Percentiles rank a stretch among this genome's conserved stretches.
Evolutionary conservation across 2,797 vertebrate species (phyloP).

Genomic region (Myotis daubentonii): DNA sequence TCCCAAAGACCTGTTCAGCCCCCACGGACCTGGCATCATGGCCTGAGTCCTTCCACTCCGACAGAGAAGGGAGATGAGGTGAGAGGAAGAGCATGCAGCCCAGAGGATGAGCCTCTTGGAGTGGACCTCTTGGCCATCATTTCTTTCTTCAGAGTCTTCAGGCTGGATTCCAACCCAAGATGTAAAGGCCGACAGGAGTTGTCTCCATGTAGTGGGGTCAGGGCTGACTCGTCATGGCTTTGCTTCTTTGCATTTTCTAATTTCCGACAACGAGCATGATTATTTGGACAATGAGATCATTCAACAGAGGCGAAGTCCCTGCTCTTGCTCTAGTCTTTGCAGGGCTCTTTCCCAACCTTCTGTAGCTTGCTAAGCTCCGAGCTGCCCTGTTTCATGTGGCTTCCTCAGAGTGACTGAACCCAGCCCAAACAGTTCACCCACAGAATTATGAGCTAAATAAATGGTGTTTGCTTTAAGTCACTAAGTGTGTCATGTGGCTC

Average conservation of each 20-base stretch:
- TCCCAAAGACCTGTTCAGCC: not conserved
- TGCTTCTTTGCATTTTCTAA: slow-evolving; percentile 60
- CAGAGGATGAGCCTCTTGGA: not conserved
- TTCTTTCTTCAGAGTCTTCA: slow-evolving; percentile 21
- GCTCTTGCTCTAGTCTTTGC: not conserved
- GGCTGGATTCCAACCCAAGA: slow-evolving; percentile 20
- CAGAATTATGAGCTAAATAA: not conserved
- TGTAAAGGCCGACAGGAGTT: not conserved
- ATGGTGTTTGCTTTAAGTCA: not conserved
- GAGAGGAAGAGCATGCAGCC: not conserved
- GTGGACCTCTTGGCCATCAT: not conserved
- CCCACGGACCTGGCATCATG: not conserved
- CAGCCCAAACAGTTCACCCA: not conserved
- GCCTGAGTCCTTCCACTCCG: not conserved
- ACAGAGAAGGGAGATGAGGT: not conserved
- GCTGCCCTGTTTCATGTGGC: not conserved
- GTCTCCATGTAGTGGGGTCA: not conserved
- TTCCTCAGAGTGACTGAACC: not conserved
- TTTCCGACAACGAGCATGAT: slow-evolving; percentile 13
- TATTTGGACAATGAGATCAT: slow-evolving; percentile 44
- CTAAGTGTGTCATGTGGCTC: not conserved
- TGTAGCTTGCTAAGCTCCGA: not conserved
- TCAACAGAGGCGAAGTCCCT: not conserved
- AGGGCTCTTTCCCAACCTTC: not conserved
- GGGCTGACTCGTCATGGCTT: not conserved